Conservation (phyloP, 2,888 invertebrate genomes). For the Colletes collaris region DNA sequence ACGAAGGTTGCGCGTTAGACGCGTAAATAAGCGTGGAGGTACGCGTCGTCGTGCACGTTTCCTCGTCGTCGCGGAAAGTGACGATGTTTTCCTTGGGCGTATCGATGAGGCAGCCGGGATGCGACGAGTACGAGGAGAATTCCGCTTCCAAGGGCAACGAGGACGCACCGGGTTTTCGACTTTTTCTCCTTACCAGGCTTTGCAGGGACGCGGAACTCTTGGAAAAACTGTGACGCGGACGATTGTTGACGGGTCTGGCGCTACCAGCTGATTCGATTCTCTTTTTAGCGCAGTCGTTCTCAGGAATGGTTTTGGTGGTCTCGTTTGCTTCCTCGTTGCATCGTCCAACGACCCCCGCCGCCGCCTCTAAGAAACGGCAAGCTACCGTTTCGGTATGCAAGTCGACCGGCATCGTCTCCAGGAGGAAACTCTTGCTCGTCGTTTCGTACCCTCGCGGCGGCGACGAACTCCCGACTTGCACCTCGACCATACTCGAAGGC, state of each 20-base stretch:
- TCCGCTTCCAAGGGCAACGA: slow-evolving; percentile 62
- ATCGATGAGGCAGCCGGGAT: slow-evolving; percentile 39
- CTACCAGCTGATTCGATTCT: slow-evolving; percentile 52
- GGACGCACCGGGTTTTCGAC: slow-evolving; percentile 51
- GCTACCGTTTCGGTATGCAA: slow-evolving; percentile 39
- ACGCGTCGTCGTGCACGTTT: slow-evolving; percentile 55
- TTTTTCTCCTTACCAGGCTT: slow-evolving; percentile 54
- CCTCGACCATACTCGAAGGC: slow-evolving; percentile 49
- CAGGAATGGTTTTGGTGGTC: slow-evolving; percentile 45
- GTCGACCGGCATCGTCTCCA: slow-evolving; percentile 55
- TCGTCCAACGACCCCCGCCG: slow-evolving; percentile 48
- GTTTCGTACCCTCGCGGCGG: slow-evolving; percentile 42
- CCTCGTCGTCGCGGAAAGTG: slow-evolving; percentile 57
- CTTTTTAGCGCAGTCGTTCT: slow-evolving; percentile 46
- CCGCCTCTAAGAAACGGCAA: slow-evolving; percentile 46
- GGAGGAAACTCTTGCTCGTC: slow-evolving; percentile 44
- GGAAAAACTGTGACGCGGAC: slow-evolving; percentile 51
- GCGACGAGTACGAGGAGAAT: slow-evolving; percentile 45
- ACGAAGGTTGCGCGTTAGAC: slow-evolving; percentile 45
- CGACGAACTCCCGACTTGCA: slow-evolving; percentile 44
- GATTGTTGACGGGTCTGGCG: slow-evolving; percentile 33
- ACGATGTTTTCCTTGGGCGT: slow-evolving; percentile 31
- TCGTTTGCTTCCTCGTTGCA: slow-evolving; percentile 55
- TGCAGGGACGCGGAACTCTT: slow-evolving; percentile 64
- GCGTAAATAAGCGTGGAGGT: slow-evolving; percentile 64